Percentiles rank a stretch among this genome's conserved stretches.
Evolutionary conservation across 92 coral and sea anemone species (phyloP).

Genomic region (Zoanthus sociatus): DNA sequence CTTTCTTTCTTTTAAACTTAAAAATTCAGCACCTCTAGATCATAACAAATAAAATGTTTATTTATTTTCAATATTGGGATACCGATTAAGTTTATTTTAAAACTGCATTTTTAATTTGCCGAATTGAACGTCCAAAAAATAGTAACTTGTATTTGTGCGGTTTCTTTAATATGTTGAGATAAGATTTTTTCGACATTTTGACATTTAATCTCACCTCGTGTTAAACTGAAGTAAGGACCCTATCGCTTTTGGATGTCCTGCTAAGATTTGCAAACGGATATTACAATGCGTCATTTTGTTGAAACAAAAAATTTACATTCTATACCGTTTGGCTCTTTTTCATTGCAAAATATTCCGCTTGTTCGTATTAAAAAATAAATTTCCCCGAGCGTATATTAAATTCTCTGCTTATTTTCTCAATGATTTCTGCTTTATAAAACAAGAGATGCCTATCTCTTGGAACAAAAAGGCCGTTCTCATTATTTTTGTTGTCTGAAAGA

Average conservation of each 20-base stretch:
- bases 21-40: too few relatives aligned
- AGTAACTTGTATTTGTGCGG: too few relatives aligned
- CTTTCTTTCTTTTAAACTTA: too few relatives aligned
- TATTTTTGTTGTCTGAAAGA: conserved; percentile 20
- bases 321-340: not conserved
- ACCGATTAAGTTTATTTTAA: too few relatives aligned
- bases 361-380: too few relatives aligned
- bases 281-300: conserved; percentile 12
- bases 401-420: conserved; percentile 6
- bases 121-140: too few relatives aligned
- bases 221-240: conserved; percentile 11
- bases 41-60: too few relatives aligned
- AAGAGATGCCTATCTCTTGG: not conserved
- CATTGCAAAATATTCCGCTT: too few relatives aligned
- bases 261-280: conserved; percentile 15
- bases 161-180: not conserved
- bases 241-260: conserved; percentile 6
- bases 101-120: too few relatives aligned
- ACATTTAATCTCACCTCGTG: not conserved
- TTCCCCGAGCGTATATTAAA: not conserved
- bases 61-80: too few relatives aligned
- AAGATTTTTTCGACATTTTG: conserved; percentile 3
- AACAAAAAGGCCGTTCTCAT: not conserved
- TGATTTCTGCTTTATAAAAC: not conserved
- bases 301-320: not conserved